A percentile compares a stretch with the other conserved stretches of the same genome.
These are phyloP conservation scores for Lophotis ruficrista DNA, from an alignment of 2,113 vertebrate genomes.

Conservation along the genomic window DNA sequence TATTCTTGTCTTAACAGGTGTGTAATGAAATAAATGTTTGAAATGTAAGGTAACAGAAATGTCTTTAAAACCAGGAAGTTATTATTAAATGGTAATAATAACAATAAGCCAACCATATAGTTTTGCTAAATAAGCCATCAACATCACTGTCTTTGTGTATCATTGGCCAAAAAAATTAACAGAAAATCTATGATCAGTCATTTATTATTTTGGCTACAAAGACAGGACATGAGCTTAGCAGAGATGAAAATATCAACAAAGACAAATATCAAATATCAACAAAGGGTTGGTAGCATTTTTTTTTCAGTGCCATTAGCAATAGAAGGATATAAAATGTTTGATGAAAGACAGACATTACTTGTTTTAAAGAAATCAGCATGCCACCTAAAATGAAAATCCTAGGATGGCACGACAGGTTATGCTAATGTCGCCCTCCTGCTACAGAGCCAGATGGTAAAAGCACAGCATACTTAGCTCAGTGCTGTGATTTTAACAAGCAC, in stretches of 20 bases:
- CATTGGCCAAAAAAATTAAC: not conserved
- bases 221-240: not conserved
- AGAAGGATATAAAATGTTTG: not conserved
- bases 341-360: not conserved
- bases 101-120: not conserved
- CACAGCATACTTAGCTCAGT: not conserved
- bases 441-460: not conserved
- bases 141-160: not conserved
- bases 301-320: not conserved
- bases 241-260: not conserved
- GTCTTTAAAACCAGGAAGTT: not conserved
- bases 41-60: not conserved
- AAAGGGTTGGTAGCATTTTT: not conserved
- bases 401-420: not conserved
- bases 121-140: not conserved
- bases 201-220: not conserved
- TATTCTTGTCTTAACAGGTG: not conserved
- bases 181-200: not conserved
- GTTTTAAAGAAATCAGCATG: not conserved
- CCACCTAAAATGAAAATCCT: not conserved
- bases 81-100: not conserved
- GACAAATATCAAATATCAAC: not conserved
- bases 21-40: not conserved
- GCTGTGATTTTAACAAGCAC: constrained; percentile 6
- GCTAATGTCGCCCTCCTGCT: not conserved